Evolutionary conservation across 2,797 vertebrate species (phyloP), one percentile per base, ranked within the genome.

Genomic region (Cirrhinus mrigala): DNA sequence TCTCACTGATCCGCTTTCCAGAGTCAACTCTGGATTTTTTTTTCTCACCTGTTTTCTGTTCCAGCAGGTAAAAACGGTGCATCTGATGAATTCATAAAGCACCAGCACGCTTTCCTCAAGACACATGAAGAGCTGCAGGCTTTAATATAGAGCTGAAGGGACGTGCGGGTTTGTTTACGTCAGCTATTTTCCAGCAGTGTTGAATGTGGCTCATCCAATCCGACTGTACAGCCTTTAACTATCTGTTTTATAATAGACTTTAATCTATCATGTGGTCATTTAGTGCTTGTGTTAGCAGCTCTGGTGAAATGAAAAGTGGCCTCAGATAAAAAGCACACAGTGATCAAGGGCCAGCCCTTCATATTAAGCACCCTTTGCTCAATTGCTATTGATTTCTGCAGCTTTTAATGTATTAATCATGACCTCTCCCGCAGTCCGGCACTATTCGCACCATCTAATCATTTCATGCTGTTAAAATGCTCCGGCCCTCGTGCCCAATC

Each of bases 401-500:
- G 50, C 64, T 56, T 58, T 70, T 37, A 48, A n/a, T 60, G 12
- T 29, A 58, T 85, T 71, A 56, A 85, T 73, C 15, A 76, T 44
- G 52, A 77, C 48, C 68, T 75, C 29, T 64, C 20, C 29, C 29
- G 14, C 37, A 9, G 77, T 68, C 22, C 0, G 40, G 27, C 66
- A 18, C 1, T 29, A n/a, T 60, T 74, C 33, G 69, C 40, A 22
- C 48, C 79, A 62, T 24, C 37, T 46, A 52, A 78, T 88, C 29
- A 50, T 56, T 84, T 37, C 66, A 27, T 29, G 27, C 71, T 24
- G 58, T 40, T 69, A n/a, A 48, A 70, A 77, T 64, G 40, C 52
- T 66, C 37, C 44, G 27, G 73, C 73, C 73, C 33, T 91, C 87
- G 62, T 90, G 92, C 92, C 89, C 87, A 87, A 88, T 91, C 91